These are phyloP conservation scores for Aegithalos caudatus DNA, from an alignment of 2,113 vertebrate species.

Conservation along the genomic window DNA sequence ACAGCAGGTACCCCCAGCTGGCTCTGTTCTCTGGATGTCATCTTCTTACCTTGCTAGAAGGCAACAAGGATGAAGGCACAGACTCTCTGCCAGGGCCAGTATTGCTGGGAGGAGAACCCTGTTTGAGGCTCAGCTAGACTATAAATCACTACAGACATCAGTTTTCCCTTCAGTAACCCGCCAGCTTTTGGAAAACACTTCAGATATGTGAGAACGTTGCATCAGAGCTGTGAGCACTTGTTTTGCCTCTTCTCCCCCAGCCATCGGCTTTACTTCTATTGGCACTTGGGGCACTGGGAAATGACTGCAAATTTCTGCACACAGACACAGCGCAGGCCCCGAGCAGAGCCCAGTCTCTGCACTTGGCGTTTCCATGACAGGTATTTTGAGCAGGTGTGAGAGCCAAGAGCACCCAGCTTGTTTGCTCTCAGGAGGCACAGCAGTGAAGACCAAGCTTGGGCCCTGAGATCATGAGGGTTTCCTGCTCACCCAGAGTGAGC, in stretches of 20 bases:
- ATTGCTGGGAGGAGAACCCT: not conserved
- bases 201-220: not conserved
- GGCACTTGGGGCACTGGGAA: not conserved
- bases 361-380: not conserved
- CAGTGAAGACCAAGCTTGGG: not conserved
- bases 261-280: not conserved
- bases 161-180: not conserved
- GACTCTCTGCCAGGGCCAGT: not conserved
- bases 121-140: not conserved
- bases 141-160: not conserved
- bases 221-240: not conserved
- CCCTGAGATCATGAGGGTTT: not conserved
- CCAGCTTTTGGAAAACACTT: not conserved
- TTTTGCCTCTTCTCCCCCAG: not conserved
- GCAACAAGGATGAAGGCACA: not conserved
- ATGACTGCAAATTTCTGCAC: not conserved
- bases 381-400: not conserved
- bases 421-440: not conserved
- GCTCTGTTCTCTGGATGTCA: not conserved
- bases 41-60: not conserved
- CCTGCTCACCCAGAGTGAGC: not conserved
- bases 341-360: not conserved
- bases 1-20: not conserved
- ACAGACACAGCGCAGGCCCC: fast-evolving
- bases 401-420: not conserved